phyloP scores from a whole-genome alignment of 2,888 invertebrate species.

The Cephus spinipes region DNA sequence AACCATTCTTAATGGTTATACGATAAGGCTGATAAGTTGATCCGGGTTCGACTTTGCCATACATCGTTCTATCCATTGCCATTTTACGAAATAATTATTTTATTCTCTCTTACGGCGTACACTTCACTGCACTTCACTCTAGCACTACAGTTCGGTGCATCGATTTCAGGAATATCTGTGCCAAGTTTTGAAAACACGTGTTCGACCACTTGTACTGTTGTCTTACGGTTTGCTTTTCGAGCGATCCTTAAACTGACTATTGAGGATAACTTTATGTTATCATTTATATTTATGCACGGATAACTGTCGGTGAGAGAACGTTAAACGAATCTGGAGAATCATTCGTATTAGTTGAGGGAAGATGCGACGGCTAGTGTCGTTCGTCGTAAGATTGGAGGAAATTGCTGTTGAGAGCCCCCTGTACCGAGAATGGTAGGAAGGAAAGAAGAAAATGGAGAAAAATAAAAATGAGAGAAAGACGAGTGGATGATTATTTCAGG shows the following conservation, averaged over 20 bases:
- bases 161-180: neutral
- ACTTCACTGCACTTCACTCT: neutral
- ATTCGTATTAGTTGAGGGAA: neutral
- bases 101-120: neutral
- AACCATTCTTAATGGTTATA: slow-evolving; percentile 85
- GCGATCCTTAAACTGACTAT: neutral
- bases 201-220: neutral
- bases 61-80: slow-evolving; percentile 89
- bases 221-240: neutral
- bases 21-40: slow-evolving; percentile 85
- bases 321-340: neutral
- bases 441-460: neutral
- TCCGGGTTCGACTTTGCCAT: slow-evolving; percentile 87
- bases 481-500: neutral
- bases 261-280: neutral
- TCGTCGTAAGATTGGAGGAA: neutral
- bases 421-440: neutral
- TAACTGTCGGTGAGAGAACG: neutral
- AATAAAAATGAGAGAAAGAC: neutral
- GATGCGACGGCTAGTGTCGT: neutral
- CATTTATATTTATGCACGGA: neutral
- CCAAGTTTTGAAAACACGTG: neutral
- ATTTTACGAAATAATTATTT: slow-evolving; percentile 13
- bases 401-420: neutral
- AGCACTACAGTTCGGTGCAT: neutral